Percentiles rank a stretch among this genome's conserved stretches.
Evolutionary conservation across 2,797 vertebrate species (phyloP).

Genomic region (Lacerta agilis): DNA sequence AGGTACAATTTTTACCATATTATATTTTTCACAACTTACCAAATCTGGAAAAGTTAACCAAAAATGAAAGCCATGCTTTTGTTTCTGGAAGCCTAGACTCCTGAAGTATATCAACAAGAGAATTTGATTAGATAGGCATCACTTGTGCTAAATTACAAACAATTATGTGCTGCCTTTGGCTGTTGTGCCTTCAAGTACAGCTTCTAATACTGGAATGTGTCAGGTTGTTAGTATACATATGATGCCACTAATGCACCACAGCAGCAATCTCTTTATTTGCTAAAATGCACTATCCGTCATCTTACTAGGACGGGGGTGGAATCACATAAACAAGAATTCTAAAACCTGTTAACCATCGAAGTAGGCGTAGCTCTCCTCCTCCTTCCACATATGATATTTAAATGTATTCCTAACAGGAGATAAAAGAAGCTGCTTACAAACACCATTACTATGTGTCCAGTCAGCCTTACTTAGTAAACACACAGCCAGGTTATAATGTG

Average conservation of each 20-base stretch:
- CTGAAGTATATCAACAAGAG: slow-evolving; percentile 65
- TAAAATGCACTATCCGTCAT: slow-evolving; percentile 58
- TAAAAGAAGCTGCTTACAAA: background rate
- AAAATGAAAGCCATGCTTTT: slow-evolving; percentile 64
- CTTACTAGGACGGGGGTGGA: slow-evolving; percentile 36
- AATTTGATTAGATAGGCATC: slow-evolving; percentile 73
- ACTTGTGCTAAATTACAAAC: slow-evolving; percentile 74
- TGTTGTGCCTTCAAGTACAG: slow-evolving; percentile 73
- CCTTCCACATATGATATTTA: background rate
- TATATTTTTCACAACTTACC: slow-evolving; percentile 64
- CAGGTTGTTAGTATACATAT: slow-evolving; percentile 56
- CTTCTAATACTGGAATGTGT: slow-evolving; percentile 61
- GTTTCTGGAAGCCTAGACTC: slow-evolving; percentile 60
- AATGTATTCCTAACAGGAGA: background rate
- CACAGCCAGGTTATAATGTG: background rate
- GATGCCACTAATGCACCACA: slow-evolving; percentile 68
- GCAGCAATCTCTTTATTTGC: slow-evolving; percentile 57
- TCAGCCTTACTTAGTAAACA: background rate
- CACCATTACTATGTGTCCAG: background rate
- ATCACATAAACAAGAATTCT: slow-evolving; percentile 56
- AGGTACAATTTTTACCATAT: slow-evolving; percentile 69
- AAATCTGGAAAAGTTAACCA: slow-evolving; percentile 58
- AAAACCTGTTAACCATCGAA: slow-evolving; percentile 50
- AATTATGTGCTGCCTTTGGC: slow-evolving; percentile 75
- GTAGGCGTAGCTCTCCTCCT: background rate